These are phyloP conservation scores for Ectemnius cavifrons DNA, from an alignment of 2,888 invertebrate genomes.

Conservation along the genomic window DNA sequence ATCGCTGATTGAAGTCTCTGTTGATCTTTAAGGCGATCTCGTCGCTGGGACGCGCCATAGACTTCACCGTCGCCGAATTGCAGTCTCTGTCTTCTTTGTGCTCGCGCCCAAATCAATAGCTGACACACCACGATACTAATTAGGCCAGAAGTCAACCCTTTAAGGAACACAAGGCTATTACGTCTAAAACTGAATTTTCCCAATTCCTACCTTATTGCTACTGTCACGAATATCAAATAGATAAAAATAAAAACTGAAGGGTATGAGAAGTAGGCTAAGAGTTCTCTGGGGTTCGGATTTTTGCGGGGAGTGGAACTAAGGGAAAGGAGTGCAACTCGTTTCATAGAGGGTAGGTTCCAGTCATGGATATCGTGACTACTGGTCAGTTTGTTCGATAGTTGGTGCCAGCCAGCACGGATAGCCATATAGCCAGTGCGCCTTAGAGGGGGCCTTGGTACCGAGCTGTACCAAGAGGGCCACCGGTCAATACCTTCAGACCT, in stretches of 20 bases:
- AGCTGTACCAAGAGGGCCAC: slow-evolving; percentile 77
- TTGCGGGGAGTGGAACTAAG: not conserved
- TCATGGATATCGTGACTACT: slow-evolving; percentile 76
- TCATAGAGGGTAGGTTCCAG: slow-evolving; percentile 43
- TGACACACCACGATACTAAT: too few relatives aligned
- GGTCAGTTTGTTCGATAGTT: slow-evolving; percentile 79
- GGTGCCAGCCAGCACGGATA: slow-evolving; percentile 76
- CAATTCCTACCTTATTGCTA: too few relatives aligned
- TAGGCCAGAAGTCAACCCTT: too few relatives aligned
- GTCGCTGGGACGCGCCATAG: slow-evolving; percentile 6
- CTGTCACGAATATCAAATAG: too few relatives aligned
- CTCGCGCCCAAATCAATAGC: too few relatives aligned
- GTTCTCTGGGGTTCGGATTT: not conserved
- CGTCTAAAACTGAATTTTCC: too few relatives aligned
- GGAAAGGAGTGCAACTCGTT: slow-evolving; percentile 38
- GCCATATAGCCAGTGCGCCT: slow-evolving; percentile 69
- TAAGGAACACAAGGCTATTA: too few relatives aligned
- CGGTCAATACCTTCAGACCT: slow-evolving; percentile 77
- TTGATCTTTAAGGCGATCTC: slow-evolving; percentile 24
- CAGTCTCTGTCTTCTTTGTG: too few relatives aligned
- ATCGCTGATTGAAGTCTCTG: slow-evolving; percentile 30
- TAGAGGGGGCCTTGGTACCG: slow-evolving; percentile 75
- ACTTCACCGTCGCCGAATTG: too few relatives aligned
- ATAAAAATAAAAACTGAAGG: too few relatives aligned
- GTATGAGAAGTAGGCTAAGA: not conserved